These are phyloP conservation scores for Ochlodes sylvanus DNA, from an alignment of 2,888 invertebrate genomes.

Conservation along the genomic window DNA sequence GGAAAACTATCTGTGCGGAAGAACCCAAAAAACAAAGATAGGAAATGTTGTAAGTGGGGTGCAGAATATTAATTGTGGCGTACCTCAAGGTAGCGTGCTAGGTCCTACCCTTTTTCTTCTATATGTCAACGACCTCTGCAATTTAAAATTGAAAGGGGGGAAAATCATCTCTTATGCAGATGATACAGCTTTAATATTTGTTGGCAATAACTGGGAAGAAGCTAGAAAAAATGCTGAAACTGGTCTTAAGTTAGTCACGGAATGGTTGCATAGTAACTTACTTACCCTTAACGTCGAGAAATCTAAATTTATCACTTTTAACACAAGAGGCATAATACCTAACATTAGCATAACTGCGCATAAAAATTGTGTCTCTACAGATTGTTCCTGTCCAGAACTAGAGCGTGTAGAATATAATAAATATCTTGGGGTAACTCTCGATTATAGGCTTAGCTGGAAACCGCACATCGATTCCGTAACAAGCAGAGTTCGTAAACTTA, in stretches of 20 bases:
- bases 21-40: constrained; percentile 24
- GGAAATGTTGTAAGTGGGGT: constrained; percentile 14
- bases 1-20: constrained; percentile 5
- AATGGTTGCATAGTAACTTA: neutral
- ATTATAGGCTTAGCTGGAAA: too few relatives aligned
- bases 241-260: too few relatives aligned
- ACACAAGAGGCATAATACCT: too few relatives aligned
- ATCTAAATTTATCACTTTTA: too few relatives aligned
- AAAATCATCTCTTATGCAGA: constrained; percentile 34
- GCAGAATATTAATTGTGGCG: constrained; percentile 11
- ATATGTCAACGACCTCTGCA: constrained; percentile 27
- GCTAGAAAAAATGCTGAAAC: too few relatives aligned
- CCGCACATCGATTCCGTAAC: too few relatives aligned
- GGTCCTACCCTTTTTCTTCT: constrained; percentile 37
- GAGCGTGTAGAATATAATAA: too few relatives aligned
- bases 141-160: neutral
- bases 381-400: too few relatives aligned
- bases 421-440: too few relatives aligned
- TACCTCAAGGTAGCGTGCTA: constrained; percentile 28
- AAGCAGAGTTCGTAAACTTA: too few relatives aligned
- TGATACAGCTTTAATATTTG: constrained; percentile 37
- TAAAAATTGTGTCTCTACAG: too few relatives aligned
- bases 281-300: neutral
- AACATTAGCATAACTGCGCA: too few relatives aligned
- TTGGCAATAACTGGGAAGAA: constrained; percentile 20